Percentiles rank a stretch among this genome's conserved stretches.
These are phyloP conservation scores for Argopecten irradians DNA, from an alignment of 1,140 invertebrate species.

Conservation along the genomic window DNA sequence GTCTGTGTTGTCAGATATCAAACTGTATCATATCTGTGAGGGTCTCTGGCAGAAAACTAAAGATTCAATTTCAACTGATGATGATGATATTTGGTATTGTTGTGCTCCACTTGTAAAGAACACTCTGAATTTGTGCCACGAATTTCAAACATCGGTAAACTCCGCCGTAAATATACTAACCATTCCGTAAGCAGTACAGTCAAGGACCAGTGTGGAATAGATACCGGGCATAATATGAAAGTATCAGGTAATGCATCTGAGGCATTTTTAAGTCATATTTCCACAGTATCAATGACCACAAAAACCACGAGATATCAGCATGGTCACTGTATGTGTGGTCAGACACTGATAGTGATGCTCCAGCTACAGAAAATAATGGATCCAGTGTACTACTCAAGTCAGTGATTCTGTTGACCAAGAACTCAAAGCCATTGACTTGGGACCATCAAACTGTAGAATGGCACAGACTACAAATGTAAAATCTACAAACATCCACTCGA, in stretches of 20 bases:
- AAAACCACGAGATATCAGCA: slow-evolving; percentile 37
- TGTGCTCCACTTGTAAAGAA: slow-evolving; percentile 38
- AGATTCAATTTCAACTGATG: background rate
- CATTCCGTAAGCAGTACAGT: slow-evolving; percentile 34
- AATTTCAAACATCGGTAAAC: slow-evolving; percentile 33
- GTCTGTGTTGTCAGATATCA: slow-evolving; percentile 36
- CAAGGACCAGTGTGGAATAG: slow-evolving; percentile 25
- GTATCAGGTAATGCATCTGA: slow-evolving; percentile 30
- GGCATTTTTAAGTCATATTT: slow-evolving; percentile 29
- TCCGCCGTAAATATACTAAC: slow-evolving; percentile 40
- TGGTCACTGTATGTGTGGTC: background rate
- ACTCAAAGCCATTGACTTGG: slow-evolving; percentile 19
- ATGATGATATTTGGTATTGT: slow-evolving; percentile 37
- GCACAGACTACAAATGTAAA: background rate
- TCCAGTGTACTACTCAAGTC: too few species aligned
- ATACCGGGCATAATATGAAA: slow-evolving; percentile 24
- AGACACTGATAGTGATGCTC: background rate
- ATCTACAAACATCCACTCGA: background rate
- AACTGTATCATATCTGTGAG: slow-evolving; percentile 40
- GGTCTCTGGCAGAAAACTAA: slow-evolving; percentile 43
- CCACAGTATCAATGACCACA: slow-evolving; percentile 20
- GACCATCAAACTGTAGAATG: background rate
- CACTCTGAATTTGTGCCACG: slow-evolving; percentile 25
- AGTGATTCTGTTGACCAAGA: background rate
- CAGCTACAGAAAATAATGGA: too few species aligned